Conservation (phyloP, 1,140 invertebrate genomes). For the Grapholita molesta region DNA sequence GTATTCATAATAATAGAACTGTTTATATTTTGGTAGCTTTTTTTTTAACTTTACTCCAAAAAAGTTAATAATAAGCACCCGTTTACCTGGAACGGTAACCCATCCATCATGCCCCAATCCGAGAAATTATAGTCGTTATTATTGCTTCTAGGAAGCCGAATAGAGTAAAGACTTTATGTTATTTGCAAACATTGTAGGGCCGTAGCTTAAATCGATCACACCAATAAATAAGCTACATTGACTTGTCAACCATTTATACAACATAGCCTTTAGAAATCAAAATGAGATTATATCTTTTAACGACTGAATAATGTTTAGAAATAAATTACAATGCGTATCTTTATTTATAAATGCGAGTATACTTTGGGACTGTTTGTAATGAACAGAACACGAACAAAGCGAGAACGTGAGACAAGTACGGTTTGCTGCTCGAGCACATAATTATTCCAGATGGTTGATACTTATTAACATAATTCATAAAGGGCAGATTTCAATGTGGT, state of each 20-base stretch:
- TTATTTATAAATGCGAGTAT: slow-evolving; percentile 22
- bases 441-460: slow-evolving; percentile 24
- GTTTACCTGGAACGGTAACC: slow-evolving; percentile 54
- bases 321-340: slow-evolving; percentile 16
- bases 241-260: slow-evolving; percentile 28
- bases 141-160: slow-evolving; percentile 44
- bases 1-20: slow-evolving; percentile 61
- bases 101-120: slow-evolving; percentile 69
- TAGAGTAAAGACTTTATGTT: slow-evolving; percentile 51
- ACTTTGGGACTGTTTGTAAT: slow-evolving; percentile 23
- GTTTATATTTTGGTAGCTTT: slow-evolving; percentile 65
- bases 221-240: slow-evolving; percentile 42
- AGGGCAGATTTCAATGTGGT: slow-evolving; percentile 22
- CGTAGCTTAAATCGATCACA: slow-evolving; percentile 4
- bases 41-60: slow-evolving; percentile 47
- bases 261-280: slow-evolving; percentile 6
- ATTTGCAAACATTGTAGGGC: slow-evolving; percentile 61
- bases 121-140: slow-evolving; percentile 59
- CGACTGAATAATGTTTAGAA: slow-evolving; percentile 32
- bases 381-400: slow-evolving; percentile 27
- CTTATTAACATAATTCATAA: slow-evolving; percentile 22
- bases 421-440: neutral
- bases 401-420: slow-evolving; percentile 20
- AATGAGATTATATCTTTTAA: slow-evolving; percentile 14
- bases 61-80: slow-evolving; percentile 43